Base-by-base conservation (phyloP, 2,888 invertebrate genomes). In the Germaria angustata region DNA sequence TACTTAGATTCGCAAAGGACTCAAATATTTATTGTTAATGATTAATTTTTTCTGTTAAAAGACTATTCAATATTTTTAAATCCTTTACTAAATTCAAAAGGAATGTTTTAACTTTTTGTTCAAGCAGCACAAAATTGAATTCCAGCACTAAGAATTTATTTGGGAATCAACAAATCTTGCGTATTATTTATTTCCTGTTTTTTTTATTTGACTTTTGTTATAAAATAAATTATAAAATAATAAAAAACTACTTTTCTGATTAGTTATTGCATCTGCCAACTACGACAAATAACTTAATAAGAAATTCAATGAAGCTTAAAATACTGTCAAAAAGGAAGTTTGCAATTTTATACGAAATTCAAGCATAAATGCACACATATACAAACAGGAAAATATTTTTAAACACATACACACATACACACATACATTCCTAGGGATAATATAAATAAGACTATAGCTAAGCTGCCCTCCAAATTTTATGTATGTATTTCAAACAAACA, bases 271-370 rank as follows among this genome's bases (percentile, higher is more conserved):
- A 73, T 78, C 55, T 81, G 41, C 65, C 73, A 81, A 63, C 73
- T 78, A 69, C 73, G 78, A 73, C 68, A 78, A 78, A 81, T 78
- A 78, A 81, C 63, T 73, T 73, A 73, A 73, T 68, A 77, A 72
- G 81, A 55, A 68, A 81, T 41, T 46, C 77, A 77, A 61, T 65
- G 59, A 72, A 66, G 68, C 68, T 55, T 68, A 44, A 44, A 22
- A 81, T 49, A 68, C 53, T 72, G 72, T 73, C 72, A 81, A 72
- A 77, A 80, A 81, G 66, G 24, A 32, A 61, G 24, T 36, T 51
- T 8, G 15, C 32, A 59, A 34, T 68, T 66, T 76, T 49, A 39
- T 49, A 36, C 51, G 28, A n/a, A n/a, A n/a, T 39, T 49, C 36
- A 9, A 49, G 17, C 51, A 61, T 9, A 49, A 49, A 57, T 1